A percentile compares a stretch with the other conserved stretches of the same genome.
Conservation (phyloP, 2,888 invertebrate species). For the Seira ritae region DNA sequence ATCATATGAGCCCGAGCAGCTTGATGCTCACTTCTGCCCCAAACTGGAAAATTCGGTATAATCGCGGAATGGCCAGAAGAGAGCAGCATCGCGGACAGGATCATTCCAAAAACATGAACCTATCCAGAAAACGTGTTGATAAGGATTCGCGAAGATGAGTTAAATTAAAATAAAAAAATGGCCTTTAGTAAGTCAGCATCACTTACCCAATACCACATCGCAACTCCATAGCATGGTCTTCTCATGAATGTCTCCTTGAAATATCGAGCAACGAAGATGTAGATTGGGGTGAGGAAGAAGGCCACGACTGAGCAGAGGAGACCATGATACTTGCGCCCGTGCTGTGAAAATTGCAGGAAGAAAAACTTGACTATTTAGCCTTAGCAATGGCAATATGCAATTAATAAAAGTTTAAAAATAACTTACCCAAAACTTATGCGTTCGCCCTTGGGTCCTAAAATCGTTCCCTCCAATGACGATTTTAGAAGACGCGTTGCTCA, state of each 20-base stretch:
- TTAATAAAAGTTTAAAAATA: too few relatives aligned
- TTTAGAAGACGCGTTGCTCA: too few relatives aligned
- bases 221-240: background rate
- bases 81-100: background rate
- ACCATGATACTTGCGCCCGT: constrained; percentile 25
- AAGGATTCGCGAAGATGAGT: background rate
- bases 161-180: background rate
- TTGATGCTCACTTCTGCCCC: background rate
- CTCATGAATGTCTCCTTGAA: constrained; percentile 41
- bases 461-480: too few relatives aligned
- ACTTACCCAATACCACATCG: constrained; percentile 17
- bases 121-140: background rate
- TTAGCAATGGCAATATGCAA: too few relatives aligned
- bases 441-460: too few relatives aligned
- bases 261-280: constrained; percentile 20
- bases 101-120: background rate
- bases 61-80: background rate
- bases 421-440: too few relatives aligned
- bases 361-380: too few relatives aligned
- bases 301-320: background rate
- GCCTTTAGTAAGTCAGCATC: background rate
- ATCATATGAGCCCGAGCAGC: background rate
- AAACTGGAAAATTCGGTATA: background rate
- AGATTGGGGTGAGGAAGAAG: constrained; percentile 21
- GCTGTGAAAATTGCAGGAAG: background rate